A percentile compares a stretch with the other conserved stretches of the same genome.
phyloP scores from a whole-genome alignment of 1,140 invertebrate species.

The Lepidotrigona ventralis region DNA sequence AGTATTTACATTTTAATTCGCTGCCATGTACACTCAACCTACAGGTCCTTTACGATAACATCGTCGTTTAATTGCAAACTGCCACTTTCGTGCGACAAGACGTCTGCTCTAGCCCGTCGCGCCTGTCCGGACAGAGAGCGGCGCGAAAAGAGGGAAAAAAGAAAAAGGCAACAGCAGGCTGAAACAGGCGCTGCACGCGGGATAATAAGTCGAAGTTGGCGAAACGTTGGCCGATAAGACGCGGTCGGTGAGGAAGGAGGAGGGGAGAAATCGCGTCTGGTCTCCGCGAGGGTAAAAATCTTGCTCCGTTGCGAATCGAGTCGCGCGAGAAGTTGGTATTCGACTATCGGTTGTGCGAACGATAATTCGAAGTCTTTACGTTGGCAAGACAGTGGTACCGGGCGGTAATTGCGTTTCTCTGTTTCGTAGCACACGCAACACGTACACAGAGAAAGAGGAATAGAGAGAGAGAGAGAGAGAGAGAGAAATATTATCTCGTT shows the following conservation, averaged over 20 bases:
- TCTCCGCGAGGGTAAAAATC: background rate
- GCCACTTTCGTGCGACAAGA: conserved; percentile 62
- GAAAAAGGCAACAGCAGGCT: background rate
- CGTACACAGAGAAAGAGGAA: no score
- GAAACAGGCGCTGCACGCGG: background rate
- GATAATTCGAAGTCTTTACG: background rate
- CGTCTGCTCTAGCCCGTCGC: conserved; percentile 26
- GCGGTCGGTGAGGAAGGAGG: background rate
- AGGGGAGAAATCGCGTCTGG: background rate
- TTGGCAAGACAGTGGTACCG: background rate
- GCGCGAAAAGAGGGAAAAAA: no score
- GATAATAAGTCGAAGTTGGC: conserved; percentile 31
- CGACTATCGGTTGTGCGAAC: background rate
- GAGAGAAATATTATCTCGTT: background rate
- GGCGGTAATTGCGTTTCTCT: background rate
- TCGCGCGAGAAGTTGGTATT: no score
- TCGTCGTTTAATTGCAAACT: conserved; percentile 75
- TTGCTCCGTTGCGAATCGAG: background rate
- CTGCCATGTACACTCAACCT: conserved; percentile 64
- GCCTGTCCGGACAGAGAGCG: background rate
- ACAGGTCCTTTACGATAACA: conserved; percentile 61
- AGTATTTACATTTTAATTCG: conserved; percentile 79
- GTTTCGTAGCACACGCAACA: background rate
- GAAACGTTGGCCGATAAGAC: conserved; percentile 8
- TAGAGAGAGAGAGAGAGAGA: no score